Evolutionary conservation across 2,113 vertebrate species (phyloP).

Genomic region (Otis tarda): DNA sequence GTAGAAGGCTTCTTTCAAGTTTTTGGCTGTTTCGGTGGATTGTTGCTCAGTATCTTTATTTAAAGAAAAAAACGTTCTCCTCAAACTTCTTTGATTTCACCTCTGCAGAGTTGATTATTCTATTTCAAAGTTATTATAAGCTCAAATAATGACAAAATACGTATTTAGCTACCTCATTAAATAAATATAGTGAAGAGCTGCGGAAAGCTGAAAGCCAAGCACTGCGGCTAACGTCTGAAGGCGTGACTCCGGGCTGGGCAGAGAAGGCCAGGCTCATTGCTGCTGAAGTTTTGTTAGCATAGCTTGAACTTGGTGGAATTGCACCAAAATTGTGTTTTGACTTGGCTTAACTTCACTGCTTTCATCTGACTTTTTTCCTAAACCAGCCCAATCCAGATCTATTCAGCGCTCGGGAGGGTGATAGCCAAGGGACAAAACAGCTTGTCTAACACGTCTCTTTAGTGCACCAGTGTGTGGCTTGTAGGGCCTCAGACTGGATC

Average conservation of each 20-base stretch:
- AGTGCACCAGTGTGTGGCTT: conserved; percentile 63
- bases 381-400: conserved; percentile 75
- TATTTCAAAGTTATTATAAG: conserved; percentile 11
- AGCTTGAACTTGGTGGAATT: conserved; percentile 33
- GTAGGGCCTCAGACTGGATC: conserved; percentile 60
- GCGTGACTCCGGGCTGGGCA: conserved; percentile 61
- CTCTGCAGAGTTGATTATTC: conserved; percentile 15
- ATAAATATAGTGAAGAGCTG: conserved; percentile 50
- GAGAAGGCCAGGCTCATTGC: not conserved
- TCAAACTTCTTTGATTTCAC: conserved; percentile 25
- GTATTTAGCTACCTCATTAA: conserved; percentile 51
- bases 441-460: conserved; percentile 75
- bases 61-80: not conserved
- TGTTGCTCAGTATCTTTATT: conserved; percentile 60
- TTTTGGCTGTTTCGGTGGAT: conserved; percentile 44
- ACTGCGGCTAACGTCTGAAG: conserved; percentile 38
- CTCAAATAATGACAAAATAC: conserved; percentile 42
- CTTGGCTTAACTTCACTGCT: conserved; percentile 67
- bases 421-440: conserved; percentile 68
- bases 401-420: conserved; percentile 62
- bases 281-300: conserved; percentile 46
- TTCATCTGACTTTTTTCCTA: conserved; percentile 72
- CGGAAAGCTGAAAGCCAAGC: conserved; percentile 38
- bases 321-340: conserved; percentile 55
- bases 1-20: conserved; percentile 47